phyloP scores from a whole-genome alignment of 2,797 vertebrate genomes.

The Sciaenops ocellatus region DNA sequence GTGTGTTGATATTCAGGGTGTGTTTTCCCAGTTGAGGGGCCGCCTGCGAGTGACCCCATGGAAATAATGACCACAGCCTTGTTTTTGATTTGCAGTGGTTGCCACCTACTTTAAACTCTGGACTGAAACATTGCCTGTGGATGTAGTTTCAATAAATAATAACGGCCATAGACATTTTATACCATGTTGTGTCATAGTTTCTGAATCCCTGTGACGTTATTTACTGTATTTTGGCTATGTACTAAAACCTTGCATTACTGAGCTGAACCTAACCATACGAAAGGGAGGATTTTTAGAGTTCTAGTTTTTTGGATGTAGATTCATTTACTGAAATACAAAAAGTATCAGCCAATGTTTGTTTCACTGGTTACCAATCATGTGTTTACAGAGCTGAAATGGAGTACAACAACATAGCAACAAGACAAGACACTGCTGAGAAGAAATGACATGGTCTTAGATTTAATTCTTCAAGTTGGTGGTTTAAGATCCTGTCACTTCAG shows the following conservation, averaged over 20 bases:
- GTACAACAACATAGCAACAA: slow-evolving; percentile 2
- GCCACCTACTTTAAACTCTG: slow-evolving; percentile 38
- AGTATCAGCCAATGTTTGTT: slow-evolving; percentile 4
- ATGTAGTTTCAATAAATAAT: slow-evolving; percentile 38
- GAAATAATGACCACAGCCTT: slow-evolving; percentile 54
- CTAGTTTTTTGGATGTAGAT: slow-evolving; percentile 18
- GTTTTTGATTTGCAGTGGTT: slow-evolving; percentile 56
- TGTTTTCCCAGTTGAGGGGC: slow-evolving; percentile 39
- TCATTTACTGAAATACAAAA: slow-evolving; percentile 1
- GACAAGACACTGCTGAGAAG: background rate
- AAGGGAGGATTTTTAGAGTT: background rate
- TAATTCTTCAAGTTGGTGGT: background rate
- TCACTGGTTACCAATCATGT: slow-evolving; percentile 14
- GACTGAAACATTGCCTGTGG: slow-evolving; percentile 27
- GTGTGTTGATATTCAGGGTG: slow-evolving; percentile 45
- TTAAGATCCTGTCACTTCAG: background rate
- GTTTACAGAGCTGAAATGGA: background rate
- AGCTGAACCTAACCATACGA: slow-evolving; percentile 3
- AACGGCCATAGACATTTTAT: slow-evolving; percentile 28
- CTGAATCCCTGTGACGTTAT: slow-evolving; percentile 29
- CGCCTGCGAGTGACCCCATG: slow-evolving; percentile 47
- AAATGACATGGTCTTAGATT: no score
- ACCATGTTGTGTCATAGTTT: slow-evolving; percentile 36
- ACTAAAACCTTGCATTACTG: slow-evolving; percentile 9
- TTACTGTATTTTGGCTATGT: slow-evolving; percentile 24